phyloP scores from a whole-genome alignment of 2,797 vertebrate genomes.

The Threskiornis aethiopicus region DNA sequence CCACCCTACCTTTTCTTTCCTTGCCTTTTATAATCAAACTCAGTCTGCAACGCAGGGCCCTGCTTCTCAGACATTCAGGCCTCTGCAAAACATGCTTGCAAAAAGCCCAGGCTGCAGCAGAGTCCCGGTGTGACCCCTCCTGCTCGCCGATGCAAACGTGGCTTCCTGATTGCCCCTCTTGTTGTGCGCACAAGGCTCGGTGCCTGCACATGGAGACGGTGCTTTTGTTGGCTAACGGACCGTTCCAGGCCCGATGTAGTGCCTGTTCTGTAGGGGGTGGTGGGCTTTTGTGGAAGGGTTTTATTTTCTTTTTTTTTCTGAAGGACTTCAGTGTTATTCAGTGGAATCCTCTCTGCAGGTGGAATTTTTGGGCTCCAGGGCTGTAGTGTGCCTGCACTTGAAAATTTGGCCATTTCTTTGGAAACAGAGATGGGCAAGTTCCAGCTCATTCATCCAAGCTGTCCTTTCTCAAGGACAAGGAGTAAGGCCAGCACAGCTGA shows the following conservation, averaged over 20 bases:
- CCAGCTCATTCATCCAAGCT: constrained; percentile 70
- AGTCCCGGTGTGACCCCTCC: background rate
- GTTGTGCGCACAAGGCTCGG: background rate
- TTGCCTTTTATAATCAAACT: background rate
- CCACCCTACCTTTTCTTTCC: background rate
- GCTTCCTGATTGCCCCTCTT: background rate
- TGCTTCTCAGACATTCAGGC: background rate
- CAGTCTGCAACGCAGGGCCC: background rate
- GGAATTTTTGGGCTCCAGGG: constrained; percentile 59
- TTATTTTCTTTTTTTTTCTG: background rate
- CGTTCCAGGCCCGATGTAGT: background rate
- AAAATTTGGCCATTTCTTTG: constrained; percentile 65
- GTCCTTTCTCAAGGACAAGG: constrained; percentile 70
- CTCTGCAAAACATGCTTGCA: background rate
- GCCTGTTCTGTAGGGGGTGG: background rate
- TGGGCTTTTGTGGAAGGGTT: background rate
- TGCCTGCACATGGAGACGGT: background rate
- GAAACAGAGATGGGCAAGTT: constrained; percentile 67
- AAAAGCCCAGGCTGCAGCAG: background rate
- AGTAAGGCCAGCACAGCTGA: constrained; percentile 67
- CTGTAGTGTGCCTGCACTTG: constrained; percentile 64
- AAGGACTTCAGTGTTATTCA: constrained; percentile 54
- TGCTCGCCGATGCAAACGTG: accelerated
- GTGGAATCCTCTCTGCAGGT: constrained; percentile 67
- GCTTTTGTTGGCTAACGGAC: background rate